These are phyloP conservation scores for Cyprinus carpio DNA, from an alignment of 2,113 vertebrate species.

Conservation along the genomic window DNA sequence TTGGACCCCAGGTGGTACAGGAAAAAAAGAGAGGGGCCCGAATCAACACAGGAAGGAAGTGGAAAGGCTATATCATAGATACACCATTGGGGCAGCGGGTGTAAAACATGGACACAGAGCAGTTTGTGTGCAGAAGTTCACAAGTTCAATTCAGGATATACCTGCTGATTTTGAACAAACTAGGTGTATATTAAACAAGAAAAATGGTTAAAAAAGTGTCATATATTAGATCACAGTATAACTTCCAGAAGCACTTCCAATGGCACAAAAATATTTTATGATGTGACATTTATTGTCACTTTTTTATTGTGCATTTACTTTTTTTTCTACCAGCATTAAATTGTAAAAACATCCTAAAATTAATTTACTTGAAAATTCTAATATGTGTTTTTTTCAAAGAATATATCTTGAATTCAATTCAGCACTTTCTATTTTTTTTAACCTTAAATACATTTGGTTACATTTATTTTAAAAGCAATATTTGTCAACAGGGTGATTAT, in stretches of 20 bases:
- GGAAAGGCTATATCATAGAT: conserved; percentile 19
- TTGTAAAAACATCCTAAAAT: too few species aligned
- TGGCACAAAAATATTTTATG: background rate
- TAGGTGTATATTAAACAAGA: background rate
- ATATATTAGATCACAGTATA: background rate
- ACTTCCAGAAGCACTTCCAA: background rate
- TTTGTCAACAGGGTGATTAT: too few species aligned
- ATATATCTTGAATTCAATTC: too few species aligned
- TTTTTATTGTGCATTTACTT: too few species aligned
- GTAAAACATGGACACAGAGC: background rate
- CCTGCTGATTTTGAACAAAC: background rate
- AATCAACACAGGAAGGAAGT: conserved; percentile 33
- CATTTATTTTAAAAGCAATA: too few species aligned
- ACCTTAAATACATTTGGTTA: too few species aligned
- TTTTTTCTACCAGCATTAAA: too few species aligned
- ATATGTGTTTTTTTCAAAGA: too few species aligned
- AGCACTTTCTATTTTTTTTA: too few species aligned
- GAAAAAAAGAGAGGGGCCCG: conserved; percentile 15
- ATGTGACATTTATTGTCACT: background rate
- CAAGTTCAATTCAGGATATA: conserved; percentile 14
- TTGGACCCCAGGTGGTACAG: conserved; percentile 25
- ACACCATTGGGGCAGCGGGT: conserved; percentile 16
- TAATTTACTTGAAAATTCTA: too few species aligned
- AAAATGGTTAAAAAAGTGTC: background rate
- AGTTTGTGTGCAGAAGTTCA: conserved; percentile 19